Conservation (phyloP, 1,140 invertebrate genomes). For the Bombus confusus region DNA sequence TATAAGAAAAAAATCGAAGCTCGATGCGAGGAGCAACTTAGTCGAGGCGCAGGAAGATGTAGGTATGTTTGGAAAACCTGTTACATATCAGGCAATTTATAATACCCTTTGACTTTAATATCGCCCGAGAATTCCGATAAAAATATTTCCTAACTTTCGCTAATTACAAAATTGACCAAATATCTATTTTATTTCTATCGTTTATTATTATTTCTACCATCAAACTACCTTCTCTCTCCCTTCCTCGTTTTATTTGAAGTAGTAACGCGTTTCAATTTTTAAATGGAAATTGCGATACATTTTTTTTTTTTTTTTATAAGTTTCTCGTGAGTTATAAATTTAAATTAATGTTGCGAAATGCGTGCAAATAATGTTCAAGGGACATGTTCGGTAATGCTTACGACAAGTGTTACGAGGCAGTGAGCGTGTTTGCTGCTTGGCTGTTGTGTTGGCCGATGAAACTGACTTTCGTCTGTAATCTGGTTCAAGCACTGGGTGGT, state of each 20-base stretch:
- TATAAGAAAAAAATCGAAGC: slow-evolving; percentile 85
- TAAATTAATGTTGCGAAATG: neutral
- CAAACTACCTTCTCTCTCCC: too few species aligned
- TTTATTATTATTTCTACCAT: too few species aligned
- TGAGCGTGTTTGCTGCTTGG: slow-evolving; percentile 83
- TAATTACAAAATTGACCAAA: neutral
- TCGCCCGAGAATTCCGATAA: neutral
- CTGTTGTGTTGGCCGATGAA: slow-evolving; percentile 88
- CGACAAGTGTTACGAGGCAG: slow-evolving; percentile 84
- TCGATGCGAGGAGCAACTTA: slow-evolving; percentile 85
- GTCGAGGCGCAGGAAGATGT: slow-evolving; percentile 77
- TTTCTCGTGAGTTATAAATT: neutral
- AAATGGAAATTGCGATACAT: neutral
- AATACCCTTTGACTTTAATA: neutral
- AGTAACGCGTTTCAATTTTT: neutral
- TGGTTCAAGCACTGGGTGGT: slow-evolving; percentile 81
- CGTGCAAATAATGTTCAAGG: slow-evolving; percentile 56
- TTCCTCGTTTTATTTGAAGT: too few species aligned
- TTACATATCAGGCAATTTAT: neutral
- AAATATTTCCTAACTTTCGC: neutral
- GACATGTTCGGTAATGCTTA: slow-evolving; percentile 84
- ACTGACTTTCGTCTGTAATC: slow-evolving; percentile 86
- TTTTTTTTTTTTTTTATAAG: too few species aligned
- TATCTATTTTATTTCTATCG: too few species aligned
- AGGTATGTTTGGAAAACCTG: slow-evolving; percentile 62